Evolutionary conservation across 2,888 invertebrate genomes (phyloP).

Genomic region (Leptopilina myrica): DNA sequence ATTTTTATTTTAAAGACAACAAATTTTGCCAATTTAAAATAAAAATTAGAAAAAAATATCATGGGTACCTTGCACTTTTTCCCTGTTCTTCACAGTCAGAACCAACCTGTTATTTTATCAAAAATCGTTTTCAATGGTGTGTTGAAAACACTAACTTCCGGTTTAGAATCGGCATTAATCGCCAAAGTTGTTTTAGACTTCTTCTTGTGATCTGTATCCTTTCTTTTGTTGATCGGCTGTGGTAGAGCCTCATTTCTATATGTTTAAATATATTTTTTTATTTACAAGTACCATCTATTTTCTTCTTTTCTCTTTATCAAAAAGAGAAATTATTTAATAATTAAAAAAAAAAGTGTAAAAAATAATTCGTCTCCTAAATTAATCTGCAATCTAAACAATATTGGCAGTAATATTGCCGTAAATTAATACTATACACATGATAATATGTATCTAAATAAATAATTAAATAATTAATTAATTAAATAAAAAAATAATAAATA

Average conservation of each 20-base stretch:
- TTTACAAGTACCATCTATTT: not conserved
- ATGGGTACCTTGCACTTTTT: constrained; percentile 1
- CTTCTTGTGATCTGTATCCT: constrained; percentile 82
- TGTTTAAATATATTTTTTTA: constrained; percentile 5
- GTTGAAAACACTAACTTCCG: constrained; percentile 48
- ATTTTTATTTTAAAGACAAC: too few species aligned
- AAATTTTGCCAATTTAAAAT: not conserved
- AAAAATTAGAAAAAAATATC: not conserved
- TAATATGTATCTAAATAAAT: not conserved
- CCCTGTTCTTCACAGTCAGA: constrained; percentile 43
- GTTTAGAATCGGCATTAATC: constrained; percentile 48
- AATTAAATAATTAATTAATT: not conserved
- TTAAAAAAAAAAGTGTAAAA: not conserved
- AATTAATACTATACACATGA: too few species aligned
- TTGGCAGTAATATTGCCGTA: too few species aligned
- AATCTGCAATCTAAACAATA: too few species aligned
- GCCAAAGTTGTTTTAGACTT: constrained; percentile 75
- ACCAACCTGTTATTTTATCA: constrained; percentile 67
- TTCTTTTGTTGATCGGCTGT: constrained; percentile 79
- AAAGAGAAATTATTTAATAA: constrained; percentile 2
- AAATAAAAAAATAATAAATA: not conserved
- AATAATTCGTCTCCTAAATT: not conserved
- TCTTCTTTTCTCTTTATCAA: not conserved
- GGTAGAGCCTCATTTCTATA: constrained; percentile 74
- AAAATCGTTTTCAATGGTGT: constrained; percentile 54